Percentiles rank a stretch among this genome's conserved stretches.
phyloP scores from a whole-genome alignment of 2,113 vertebrate species.

The Xyrauchen texanus region DNA sequence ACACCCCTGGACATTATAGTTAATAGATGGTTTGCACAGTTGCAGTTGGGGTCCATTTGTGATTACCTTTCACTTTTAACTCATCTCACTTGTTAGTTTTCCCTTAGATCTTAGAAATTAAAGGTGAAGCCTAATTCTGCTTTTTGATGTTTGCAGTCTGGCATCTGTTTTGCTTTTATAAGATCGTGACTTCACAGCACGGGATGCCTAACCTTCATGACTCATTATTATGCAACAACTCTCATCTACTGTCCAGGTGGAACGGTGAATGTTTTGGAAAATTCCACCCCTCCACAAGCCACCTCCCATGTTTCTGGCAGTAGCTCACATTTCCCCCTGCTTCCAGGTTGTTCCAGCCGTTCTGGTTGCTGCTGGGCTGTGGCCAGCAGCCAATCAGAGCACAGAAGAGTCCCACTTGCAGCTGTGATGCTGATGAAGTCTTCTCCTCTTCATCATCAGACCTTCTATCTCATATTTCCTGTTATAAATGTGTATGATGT shows the following conservation, averaged over 20 bases:
- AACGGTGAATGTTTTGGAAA: slow-evolving; percentile 55
- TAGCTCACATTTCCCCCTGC: slow-evolving; percentile 51
- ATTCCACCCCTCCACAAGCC: slow-evolving; percentile 46
- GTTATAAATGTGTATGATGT: slow-evolving; percentile 76
- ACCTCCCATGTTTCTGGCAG: slow-evolving; percentile 53
- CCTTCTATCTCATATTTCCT: slow-evolving; percentile 75
- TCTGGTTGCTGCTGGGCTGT: slow-evolving; percentile 64
- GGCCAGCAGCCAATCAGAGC: slow-evolving; percentile 68
- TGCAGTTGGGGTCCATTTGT: too few species aligned
- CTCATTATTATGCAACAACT: slow-evolving; percentile 48
- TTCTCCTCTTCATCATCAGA: slow-evolving; percentile 68
- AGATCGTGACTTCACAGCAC: too few species aligned
- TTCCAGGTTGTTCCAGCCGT: slow-evolving; percentile 56
- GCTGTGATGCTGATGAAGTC: slow-evolving; percentile 65
- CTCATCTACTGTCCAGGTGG: slow-evolving; percentile 28
- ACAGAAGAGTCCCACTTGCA: slow-evolving; percentile 56
- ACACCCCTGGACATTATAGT: too few species aligned
- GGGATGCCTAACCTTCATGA: not conserved
- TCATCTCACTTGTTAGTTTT: too few species aligned
- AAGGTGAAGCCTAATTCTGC: too few species aligned
- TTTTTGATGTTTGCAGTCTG: too few species aligned
- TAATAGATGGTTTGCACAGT: too few species aligned
- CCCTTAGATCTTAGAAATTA: too few species aligned
- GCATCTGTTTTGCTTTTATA: too few species aligned
- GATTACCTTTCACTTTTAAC: too few species aligned